phyloP scores from a whole-genome alignment of 2,797 vertebrate species.

The Eidolon dupreanum region DNA sequence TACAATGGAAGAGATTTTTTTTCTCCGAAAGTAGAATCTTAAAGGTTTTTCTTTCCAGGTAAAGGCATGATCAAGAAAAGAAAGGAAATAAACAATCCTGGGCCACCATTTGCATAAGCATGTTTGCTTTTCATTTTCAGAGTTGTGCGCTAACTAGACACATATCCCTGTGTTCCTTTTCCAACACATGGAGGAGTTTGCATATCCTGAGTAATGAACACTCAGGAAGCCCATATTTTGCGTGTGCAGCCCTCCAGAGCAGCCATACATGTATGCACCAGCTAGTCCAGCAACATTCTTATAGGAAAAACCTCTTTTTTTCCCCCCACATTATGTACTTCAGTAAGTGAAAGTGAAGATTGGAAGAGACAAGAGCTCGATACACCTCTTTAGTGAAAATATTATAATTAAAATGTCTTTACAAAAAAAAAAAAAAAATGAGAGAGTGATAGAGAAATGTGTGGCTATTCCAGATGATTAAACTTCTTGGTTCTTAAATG shows the following conservation, averaged over 20 bases:
- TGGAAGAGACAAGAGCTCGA: neutral
- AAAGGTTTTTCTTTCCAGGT: constrained; percentile 56
- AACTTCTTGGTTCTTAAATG: constrained; percentile 84
- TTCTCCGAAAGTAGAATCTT: neutral
- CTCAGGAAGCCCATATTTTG: neutral
- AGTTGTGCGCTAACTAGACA: constrained; percentile 12
- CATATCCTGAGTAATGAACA: neutral
- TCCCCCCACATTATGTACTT: neutral
- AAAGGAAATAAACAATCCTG: constrained; percentile 20
- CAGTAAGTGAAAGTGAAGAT: constrained; percentile 44
- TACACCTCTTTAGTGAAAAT: constrained; percentile 61
- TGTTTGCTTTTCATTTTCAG: constrained; percentile 26
- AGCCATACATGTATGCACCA: neutral
- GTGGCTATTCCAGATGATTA: constrained; percentile 57
- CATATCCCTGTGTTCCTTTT: neutral
- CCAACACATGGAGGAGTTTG: neutral
- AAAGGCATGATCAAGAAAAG: constrained; percentile 36
- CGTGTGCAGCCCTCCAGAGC: neutral
- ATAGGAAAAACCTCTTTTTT: constrained; percentile 5
- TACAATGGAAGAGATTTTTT: neutral
- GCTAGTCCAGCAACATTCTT: neutral
- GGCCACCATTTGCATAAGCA: neutral
- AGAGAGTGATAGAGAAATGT: constrained; percentile 2
- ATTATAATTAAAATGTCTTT: neutral
- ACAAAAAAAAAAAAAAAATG: neutral